phyloP scores from a whole-genome alignment of 2,888 invertebrate species.

The Sceliomorpha sp. region DNA sequence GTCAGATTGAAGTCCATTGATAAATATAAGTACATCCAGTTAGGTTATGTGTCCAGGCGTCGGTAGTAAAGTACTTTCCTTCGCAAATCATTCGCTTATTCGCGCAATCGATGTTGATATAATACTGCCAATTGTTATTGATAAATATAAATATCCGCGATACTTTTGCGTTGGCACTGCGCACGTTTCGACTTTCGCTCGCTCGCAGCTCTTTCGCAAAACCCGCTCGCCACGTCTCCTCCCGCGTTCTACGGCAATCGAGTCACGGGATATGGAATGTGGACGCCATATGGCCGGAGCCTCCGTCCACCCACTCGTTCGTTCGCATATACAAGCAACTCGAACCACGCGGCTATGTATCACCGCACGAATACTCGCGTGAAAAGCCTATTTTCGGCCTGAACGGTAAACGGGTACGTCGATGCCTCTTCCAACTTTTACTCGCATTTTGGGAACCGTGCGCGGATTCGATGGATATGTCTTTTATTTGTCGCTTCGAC shows the following conservation, averaged over 20 bases:
- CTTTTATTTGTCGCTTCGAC: conserved; percentile 20
- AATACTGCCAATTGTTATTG: conserved; percentile 13
- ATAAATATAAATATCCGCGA: conserved; percentile 33
- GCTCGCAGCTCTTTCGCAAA: conserved; percentile 58
- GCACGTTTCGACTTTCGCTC: conserved; percentile 62
- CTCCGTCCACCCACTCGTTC: conserved; percentile 71
- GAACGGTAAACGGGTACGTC: conserved; percentile 40
- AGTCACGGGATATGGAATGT: conserved; percentile 76
- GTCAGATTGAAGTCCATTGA: too few relatives aligned
- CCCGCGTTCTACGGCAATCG: conserved; percentile 55
- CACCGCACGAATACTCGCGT: conserved; percentile 46
- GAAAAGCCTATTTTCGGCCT: conserved; percentile 56
- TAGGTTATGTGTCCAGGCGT: too few relatives aligned
- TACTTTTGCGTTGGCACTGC: conserved; percentile 43
- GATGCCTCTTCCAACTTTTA: conserved; percentile 31
- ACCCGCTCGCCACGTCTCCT: conserved; percentile 57
- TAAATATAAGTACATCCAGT: too few relatives aligned
- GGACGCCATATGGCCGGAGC: conserved; percentile 77
- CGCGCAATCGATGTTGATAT: too few relatives aligned
- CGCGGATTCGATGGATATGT: conserved; percentile 7
- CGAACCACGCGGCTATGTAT: conserved; percentile 44
- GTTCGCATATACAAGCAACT: conserved; percentile 60
- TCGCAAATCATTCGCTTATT: too few relatives aligned
- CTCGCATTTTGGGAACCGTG: conserved; percentile 35
- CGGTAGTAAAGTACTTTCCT: too few relatives aligned